Base-by-base conservation (phyloP, 2,797 vertebrate genomes). In the Lepus oiostolus region DNA sequence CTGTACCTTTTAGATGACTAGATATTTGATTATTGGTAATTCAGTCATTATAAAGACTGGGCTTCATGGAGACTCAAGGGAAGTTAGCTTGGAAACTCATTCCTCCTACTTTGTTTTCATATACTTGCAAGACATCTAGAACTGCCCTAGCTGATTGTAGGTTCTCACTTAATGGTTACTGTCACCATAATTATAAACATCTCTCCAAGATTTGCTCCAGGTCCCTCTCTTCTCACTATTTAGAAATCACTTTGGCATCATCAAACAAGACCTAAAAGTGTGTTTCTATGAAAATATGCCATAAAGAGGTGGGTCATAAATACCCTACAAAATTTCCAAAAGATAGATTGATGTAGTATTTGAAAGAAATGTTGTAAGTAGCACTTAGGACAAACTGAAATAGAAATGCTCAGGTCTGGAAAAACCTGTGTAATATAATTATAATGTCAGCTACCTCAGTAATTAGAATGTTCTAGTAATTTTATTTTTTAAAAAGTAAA, bases 21-120 rank as follows among this genome's bases (percentile, higher is more conserved):
- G 42, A 58, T 28, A 68, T 70, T 79, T 83, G 71, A 79, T 68
- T 38, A 47, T 38, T 80, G 35, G 62, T 75, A 63, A 96, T 65
- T 85, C 90, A 38, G n/a, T 50, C 14, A 88, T 96, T 71, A 68
- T 38, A 50, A 71, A 63, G 1, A 26, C 0, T 42, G 28, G 30
- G 7, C 47, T 58, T 93, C 70, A 91, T 65, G 89, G 38, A 79
- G 0, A 5, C 67, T 85, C 11, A 67, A 93, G 21, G 70, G 7
- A 81, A 88, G 28, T 67, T 58, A 76, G 17, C 22, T 54, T 85
- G n/a, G 67, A 92, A 85, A 60, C 2, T 7, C 3, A 38, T 19
- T 87, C 0, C 67, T 42, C n/a, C 21, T 70, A 16, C 42, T 81
- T 58, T 82, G 30, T n/a, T 86, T 90, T 82, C 60, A 58, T 88